Conservation (phyloP, 2,888 invertebrate genomes). For the Meganola albula region DNA sequence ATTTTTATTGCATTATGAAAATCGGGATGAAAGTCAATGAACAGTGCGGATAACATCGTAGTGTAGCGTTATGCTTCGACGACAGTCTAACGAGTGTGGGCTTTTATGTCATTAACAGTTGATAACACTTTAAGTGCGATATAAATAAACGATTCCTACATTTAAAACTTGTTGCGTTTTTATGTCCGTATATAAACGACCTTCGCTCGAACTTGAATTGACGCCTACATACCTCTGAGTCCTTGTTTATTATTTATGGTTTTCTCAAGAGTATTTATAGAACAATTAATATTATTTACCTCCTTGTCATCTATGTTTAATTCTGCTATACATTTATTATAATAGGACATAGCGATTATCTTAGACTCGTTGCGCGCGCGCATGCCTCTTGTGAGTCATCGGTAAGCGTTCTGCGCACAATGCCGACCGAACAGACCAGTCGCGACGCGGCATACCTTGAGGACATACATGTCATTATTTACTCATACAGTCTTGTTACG, state of each 20-base stretch:
- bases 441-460: constrained; percentile 70
- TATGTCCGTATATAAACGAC: constrained; percentile 34
- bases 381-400: constrained; percentile 67
- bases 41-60: no score
- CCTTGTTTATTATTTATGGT: constrained; percentile 61
- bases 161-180: constrained; percentile 14
- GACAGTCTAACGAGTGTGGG: constrained; percentile 27
- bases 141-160: no score
- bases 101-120: constrained; percentile 21
- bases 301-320: constrained; percentile 64
- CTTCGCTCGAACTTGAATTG: constrained; percentile 52
- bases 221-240: constrained; percentile 48
- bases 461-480: constrained; percentile 68
- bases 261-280: constrained; percentile 37
- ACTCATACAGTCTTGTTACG: constrained; percentile 41
- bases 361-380: constrained; percentile 64
- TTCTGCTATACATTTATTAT: constrained; percentile 56
- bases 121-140: constrained; percentile 13
- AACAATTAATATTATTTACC: constrained; percentile 68
- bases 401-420: constrained; percentile 68
- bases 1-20: no score
- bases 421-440: constrained; percentile 68
- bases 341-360: constrained; percentile 64
- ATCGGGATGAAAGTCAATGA: no score
- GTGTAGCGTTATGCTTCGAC: no score